Percentiles rank a stretch among this genome's conserved stretches.
Conservation (phyloP, 1,140 invertebrate genomes). For the Gonatopus flavifemur region DNA sequence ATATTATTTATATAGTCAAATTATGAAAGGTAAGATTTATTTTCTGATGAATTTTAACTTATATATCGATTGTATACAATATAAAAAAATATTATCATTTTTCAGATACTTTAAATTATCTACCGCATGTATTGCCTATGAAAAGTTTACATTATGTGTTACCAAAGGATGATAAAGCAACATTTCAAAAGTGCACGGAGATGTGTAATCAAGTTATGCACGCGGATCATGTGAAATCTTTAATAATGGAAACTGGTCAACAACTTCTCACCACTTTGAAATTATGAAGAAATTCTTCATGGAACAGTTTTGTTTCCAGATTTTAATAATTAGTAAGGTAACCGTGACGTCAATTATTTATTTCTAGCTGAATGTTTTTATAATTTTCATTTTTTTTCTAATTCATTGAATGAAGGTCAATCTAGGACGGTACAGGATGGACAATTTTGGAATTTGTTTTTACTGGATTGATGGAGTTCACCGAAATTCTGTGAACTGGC, state of each 20-base stretch:
- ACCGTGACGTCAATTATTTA: too few relatives aligned
- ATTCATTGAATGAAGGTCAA: too few relatives aligned
- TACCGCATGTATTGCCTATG: constrained; percentile 55
- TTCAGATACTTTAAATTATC: constrained; percentile 57
- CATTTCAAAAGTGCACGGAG: constrained; percentile 57
- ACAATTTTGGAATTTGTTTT: too few relatives aligned
- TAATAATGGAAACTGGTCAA: constrained; percentile 64
- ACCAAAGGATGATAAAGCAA: constrained; percentile 49
- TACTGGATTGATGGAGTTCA: too few relatives aligned
- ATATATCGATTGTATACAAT: constrained; percentile 13
- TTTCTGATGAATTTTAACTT: constrained; percentile 3
- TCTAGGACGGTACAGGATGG: too few relatives aligned
- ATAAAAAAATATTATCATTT: background rate
- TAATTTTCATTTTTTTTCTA: too few relatives aligned
- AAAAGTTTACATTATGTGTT: constrained; percentile 57
- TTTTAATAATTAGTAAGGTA: too few relatives aligned
- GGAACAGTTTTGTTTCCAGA: background rate
- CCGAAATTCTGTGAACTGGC: too few relatives aligned
- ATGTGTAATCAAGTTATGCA: constrained; percentile 62
- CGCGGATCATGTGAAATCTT: constrained; percentile 64
- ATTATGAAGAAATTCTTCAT: constrained; percentile 41
- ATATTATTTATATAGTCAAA: constrained; percentile 56
- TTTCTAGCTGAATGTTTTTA: too few relatives aligned
- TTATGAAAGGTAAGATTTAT: constrained; percentile 53
- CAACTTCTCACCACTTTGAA: constrained; percentile 62